These are phyloP conservation scores for Calliopsis andreniformis DNA, from an alignment of 1,140 invertebrate species.

Conservation along the genomic window DNA sequence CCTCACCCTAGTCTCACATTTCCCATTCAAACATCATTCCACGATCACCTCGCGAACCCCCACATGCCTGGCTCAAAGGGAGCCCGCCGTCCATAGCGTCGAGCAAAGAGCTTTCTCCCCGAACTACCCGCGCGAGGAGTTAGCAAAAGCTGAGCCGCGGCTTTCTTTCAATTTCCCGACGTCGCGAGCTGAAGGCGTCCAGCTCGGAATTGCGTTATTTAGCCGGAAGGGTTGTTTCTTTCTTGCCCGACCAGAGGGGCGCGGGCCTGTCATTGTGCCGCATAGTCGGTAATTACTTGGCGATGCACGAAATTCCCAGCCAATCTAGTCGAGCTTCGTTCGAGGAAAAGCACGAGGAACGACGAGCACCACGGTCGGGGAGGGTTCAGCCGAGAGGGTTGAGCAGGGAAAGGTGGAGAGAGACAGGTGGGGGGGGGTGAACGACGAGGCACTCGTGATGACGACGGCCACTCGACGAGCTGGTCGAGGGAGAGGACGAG, in stretches of 20 bases:
- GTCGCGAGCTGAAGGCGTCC: neutral
- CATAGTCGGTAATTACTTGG: constrained; percentile 29
- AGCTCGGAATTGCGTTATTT: constrained; percentile 25
- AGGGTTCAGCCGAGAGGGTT: constrained; percentile 20
- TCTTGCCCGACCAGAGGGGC: neutral
- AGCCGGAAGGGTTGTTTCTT: constrained; percentile 22
- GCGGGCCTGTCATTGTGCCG: neutral
- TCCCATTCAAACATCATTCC: too few relatives aligned
- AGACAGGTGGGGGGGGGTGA: constrained; percentile 9
- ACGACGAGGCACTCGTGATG: neutral
- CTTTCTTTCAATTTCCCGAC: constrained; percentile 9
- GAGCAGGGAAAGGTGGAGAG: constrained; percentile 11
- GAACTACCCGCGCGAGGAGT: neutral
- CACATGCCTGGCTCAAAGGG: too few relatives aligned
- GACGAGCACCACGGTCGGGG: neutral
- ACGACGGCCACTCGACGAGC: constrained; percentile 32
- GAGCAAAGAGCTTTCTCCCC: neutral
- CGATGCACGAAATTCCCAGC: constrained; percentile 26
- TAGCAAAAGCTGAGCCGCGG: neutral
- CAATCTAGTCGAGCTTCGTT: constrained; percentile 2
- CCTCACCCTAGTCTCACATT: too few relatives aligned
- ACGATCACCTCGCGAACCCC: too few relatives aligned
- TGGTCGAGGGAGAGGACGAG: neutral
- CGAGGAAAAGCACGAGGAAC: neutral
- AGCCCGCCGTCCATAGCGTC: too few relatives aligned